These are phyloP conservation scores for Rhaphigaster nebulosa DNA, from an alignment of 2,888 invertebrate genomes.

Conservation along the genomic window DNA sequence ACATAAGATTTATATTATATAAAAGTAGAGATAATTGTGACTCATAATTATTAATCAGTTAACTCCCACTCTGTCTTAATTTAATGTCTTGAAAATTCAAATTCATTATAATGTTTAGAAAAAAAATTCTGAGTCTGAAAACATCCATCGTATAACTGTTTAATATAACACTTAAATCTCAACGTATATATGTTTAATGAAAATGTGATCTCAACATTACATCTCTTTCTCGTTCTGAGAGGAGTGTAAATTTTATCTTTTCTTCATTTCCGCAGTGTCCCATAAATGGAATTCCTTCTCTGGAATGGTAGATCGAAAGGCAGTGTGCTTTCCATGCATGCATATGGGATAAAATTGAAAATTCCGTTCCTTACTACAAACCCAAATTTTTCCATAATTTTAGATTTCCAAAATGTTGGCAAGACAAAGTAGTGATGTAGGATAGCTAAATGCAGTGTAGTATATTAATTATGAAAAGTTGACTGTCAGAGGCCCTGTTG, in stretches of 20 bases:
- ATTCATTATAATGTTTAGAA: no score
- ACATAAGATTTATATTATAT: no score
- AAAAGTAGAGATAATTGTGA: no score
- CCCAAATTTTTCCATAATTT: neutral
- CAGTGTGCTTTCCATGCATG: neutral
- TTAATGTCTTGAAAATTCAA: no score
- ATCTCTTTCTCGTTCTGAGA: no score
- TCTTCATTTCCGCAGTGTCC: neutral
- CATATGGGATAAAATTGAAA: neutral
- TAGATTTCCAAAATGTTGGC: neutral
- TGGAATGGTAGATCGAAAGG: neutral
- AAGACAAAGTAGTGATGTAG: neutral
- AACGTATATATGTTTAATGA: no score
- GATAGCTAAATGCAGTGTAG: neutral
- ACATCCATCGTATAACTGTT: no score
- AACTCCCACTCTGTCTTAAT: no score
- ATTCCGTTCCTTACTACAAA: neutral
- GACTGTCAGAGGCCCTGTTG: neutral
- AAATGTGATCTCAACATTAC: no score
- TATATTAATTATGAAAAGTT: neutral
- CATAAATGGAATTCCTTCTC: neutral
- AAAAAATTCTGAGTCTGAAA: no score
- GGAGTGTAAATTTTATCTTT: neutral
- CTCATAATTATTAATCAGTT: no score
- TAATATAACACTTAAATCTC: no score